Conservation (phyloP, 2,888 invertebrate genomes). For the Heliconius sara region DNA sequence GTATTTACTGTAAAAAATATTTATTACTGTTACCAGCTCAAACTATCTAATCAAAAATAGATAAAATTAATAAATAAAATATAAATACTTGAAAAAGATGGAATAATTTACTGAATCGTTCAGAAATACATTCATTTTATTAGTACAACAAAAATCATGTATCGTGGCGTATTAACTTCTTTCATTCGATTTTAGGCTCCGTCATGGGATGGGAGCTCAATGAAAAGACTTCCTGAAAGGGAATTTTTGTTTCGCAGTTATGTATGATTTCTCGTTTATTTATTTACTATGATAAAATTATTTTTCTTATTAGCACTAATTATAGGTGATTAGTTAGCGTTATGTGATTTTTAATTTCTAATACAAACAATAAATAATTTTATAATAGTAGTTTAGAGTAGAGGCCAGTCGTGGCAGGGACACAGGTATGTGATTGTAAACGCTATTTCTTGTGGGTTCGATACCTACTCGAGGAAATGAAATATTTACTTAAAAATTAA, state of each 20-base stretch:
- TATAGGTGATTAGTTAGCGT: background rate
- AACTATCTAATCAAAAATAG: background rate
- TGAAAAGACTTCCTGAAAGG: conserved; percentile 17
- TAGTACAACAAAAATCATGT: background rate
- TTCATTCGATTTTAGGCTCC: conserved; percentile 12
- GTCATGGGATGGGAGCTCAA: background rate
- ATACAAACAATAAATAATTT: background rate
- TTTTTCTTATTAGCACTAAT: background rate
- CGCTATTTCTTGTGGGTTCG: background rate
- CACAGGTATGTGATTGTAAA: background rate
- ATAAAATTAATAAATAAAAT: too few species aligned
- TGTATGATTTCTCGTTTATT: background rate
- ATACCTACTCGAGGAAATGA: background rate
- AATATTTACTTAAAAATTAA: too few species aligned
- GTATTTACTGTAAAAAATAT: too few species aligned
- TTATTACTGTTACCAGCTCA: too few species aligned
- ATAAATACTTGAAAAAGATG: background rate
- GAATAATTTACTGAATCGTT: background rate
- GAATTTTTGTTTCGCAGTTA: conserved; percentile 17
- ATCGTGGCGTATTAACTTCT: conserved; percentile 3
- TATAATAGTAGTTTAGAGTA: background rate
- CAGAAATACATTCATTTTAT: background rate
- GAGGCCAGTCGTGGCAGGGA: background rate
- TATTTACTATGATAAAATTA: conserved; percentile 3
- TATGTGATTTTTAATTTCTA: background rate